Percentiles rank a stretch among this genome's conserved stretches.
phyloP scores from a whole-genome alignment of 1,140 invertebrate species.

The Drosophila takahashii region DNA sequence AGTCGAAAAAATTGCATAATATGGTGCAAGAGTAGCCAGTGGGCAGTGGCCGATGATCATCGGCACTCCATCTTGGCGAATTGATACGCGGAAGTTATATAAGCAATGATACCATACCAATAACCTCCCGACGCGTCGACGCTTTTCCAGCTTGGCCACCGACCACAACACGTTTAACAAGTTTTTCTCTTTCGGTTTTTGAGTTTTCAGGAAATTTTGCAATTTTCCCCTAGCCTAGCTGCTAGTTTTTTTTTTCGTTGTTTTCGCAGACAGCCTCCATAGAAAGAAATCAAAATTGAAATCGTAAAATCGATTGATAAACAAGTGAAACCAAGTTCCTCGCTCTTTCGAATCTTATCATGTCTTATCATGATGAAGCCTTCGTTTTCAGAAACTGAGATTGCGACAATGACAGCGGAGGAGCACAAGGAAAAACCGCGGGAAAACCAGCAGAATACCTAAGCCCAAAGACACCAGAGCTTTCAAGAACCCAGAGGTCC shows the following conservation, averaged over 20 bases:
- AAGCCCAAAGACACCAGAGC: constrained; percentile 23
- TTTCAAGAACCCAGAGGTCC: not conserved
- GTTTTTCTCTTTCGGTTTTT: constrained; percentile 63
- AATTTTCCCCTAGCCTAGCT: constrained; percentile 59
- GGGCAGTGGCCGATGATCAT: constrained; percentile 50
- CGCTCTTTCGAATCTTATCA: not conserved
- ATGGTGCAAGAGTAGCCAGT: constrained; percentile 34
- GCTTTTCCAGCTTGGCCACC: constrained; percentile 57
- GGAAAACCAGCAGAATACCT: constrained; percentile 18
- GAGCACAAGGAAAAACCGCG: constrained; percentile 14
- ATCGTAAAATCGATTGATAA: constrained; percentile 44
- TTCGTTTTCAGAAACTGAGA: constrained; percentile 21
- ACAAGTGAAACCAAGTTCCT: constrained; percentile 22
- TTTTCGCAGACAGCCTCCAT: constrained; percentile 37
- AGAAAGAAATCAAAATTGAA: constrained; percentile 42
- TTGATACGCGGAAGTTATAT: constrained; percentile 75
- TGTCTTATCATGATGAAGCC: constrained; percentile 9
- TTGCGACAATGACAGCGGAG: constrained; percentile 38
- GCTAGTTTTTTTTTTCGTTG: constrained; percentile 21
- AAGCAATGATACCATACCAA: constrained; percentile 52
- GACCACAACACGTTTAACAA: constrained; percentile 76
- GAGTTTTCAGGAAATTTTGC: constrained; percentile 72
- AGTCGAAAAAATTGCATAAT: constrained; percentile 52
- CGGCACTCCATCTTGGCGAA: constrained; percentile 53
- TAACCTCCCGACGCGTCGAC: constrained; percentile 31